These are phyloP conservation scores for Typhlichthys eigenmanni DNA, from an alignment of 2,797 vertebrate species.

Conservation along the genomic window DNA sequence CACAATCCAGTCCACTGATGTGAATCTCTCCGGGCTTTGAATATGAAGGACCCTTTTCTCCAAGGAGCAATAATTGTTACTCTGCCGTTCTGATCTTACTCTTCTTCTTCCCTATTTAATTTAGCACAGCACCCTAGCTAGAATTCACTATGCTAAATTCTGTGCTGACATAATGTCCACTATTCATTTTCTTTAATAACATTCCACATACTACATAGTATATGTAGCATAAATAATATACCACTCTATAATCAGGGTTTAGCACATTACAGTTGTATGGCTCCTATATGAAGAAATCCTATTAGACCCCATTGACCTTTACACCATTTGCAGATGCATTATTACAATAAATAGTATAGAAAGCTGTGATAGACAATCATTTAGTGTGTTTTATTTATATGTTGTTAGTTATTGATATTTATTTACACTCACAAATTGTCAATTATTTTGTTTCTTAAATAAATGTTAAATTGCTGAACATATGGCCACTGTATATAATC, in stretches of 20 bases:
- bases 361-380: constrained; percentile 77
- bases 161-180: constrained; percentile 19
- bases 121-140: constrained; percentile 45
- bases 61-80: constrained; percentile 73
- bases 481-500: constrained; percentile 63
- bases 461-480: constrained; percentile 33
- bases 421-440: constrained; percentile 49
- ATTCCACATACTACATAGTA: constrained; percentile 30
- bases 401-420: constrained; percentile 41
- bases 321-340: constrained; percentile 73
- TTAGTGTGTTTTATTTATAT: constrained; percentile 42
- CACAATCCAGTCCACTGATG: constrained; percentile 66
- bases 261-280: constrained; percentile 15
- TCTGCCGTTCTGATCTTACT: constrained; percentile 59
- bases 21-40: constrained; percentile 57
- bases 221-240: constrained; percentile 33
- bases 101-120: constrained; percentile 26
- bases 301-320: constrained; percentile 60
- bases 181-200: constrained; percentile 27
- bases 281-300: constrained; percentile 55
- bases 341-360: constrained; percentile 58
- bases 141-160: constrained; percentile 64
- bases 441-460: constrained; percentile 29
- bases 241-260: constrained; percentile 35
- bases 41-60: constrained; percentile 66